These are phyloP conservation scores for Andrena cerasifolii DNA, from an alignment of 1,140 invertebrate species.

Conservation along the genomic window DNA sequence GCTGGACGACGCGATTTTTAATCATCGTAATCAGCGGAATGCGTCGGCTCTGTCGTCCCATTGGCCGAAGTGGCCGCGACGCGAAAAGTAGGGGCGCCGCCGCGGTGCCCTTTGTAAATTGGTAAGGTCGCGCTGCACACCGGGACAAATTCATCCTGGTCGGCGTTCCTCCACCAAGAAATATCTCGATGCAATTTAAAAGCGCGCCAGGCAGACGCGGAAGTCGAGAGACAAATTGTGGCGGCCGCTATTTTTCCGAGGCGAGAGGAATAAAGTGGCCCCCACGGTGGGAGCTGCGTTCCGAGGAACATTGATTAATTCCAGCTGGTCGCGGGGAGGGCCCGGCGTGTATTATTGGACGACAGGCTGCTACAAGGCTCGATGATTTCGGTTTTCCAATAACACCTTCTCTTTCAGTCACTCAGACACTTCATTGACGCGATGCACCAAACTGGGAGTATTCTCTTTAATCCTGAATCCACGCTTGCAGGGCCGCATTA, in stretches of 20 bases:
- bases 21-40: not conserved
- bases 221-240: conserved; percentile 56
- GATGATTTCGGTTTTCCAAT: no score
- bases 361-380: no score
- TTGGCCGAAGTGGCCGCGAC: no score
- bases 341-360: no score
- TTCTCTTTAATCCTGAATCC: no score
- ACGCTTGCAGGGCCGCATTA: no score
- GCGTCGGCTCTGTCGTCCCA: not conserved
- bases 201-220: conserved; percentile 24
- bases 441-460: no score
- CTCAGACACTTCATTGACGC: no score
- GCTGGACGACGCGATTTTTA: not conserved
- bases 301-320: conserved; percentile 63
- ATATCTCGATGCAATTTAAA: conserved; percentile 60
- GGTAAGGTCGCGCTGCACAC: conserved; percentile 45
- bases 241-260: conserved; percentile 54
- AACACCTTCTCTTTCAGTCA: no score
- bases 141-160: conserved; percentile 52
- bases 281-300: conserved; percentile 12
- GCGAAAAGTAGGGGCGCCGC: not conserved
- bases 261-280: conserved; percentile 45
- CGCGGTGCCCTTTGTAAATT: conserved; percentile 19
- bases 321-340: no score
- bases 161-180: conserved; percentile 51